Base-by-base conservation (phyloP, 2,113 vertebrate genomes). In the Eurystomus gularis region DNA sequence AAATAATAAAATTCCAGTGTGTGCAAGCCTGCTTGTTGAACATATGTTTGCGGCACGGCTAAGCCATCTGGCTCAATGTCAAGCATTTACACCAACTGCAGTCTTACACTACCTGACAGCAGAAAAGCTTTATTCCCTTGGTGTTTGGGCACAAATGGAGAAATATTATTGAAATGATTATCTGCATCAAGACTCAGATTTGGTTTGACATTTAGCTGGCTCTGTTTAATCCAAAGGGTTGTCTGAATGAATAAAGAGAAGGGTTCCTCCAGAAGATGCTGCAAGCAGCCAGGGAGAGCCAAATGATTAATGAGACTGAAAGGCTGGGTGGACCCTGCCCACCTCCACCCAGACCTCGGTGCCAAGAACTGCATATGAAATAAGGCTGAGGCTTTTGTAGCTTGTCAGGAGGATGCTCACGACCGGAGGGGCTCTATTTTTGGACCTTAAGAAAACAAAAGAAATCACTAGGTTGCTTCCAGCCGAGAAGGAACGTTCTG, bases 121-220 rank as follows among this genome's bases (percentile, higher is more conserved):
- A 99, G 99, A 99, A 99, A 99, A 99, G 99, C 99, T 99, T 98
- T 99, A 99, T 99, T 99, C 99, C 99, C 99, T 97, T 98, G 99
- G 99, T 98, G 98, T 99, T 98, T 98, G 98, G 99, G 98, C 99
- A 99, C 99, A 99, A 99, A 99, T 99, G 99, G 99, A 99, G 99
- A 99, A 99, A 99, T 99, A 99, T 99, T 99, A 99, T 99, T 99
- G 99, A 99, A 99, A 99, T 99, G 99, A 99, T 99, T 99, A 99
- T 99, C 99, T 99, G 99, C 99, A 99, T 99, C 99, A 99, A 99
- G 99, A 99, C 99, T 99, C 99, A 99, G 99, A 99, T 99, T 99
- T 99, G 99, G 99, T 99, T 98, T 99, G 99, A 99, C 99, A 99
- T 99, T 99, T 99, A 98, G 98, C 99, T 98, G 99, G 99, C 99